Evolutionary conservation across 2,888 invertebrate species (phyloP), one percentile per base, ranked within the genome.

Genomic region (Marasmarcha lunaedactyla): DNA sequence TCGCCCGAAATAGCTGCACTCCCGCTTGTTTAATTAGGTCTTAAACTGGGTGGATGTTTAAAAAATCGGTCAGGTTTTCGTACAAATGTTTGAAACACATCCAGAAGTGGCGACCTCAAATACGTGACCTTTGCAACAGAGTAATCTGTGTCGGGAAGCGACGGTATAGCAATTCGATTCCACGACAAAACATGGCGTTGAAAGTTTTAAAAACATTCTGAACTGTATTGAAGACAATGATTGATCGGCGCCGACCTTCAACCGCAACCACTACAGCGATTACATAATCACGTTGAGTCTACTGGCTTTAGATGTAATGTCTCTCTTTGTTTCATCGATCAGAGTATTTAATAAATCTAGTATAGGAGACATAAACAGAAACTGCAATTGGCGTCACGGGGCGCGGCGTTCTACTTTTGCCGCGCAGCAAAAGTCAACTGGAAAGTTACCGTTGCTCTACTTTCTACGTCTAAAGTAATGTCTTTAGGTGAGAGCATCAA

Each of bases 381-480:
- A 20, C 7, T 20, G 20, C 20, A 79, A 55, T 77, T 77, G 78
- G 76, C 78, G 55, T n/a, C 30, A n/a, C 11, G 60, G 39, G 63
- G 81, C 30, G 30, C 11, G 60, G 39, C 64, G 81, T 59, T 81
- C 79, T 62, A 83, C 83, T 78, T 81, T 78, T 81, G 72, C 76
- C 74, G 70, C 70, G 71, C 71, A 71, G 63, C 69, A 62, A 58
- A 62, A 57, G 63, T 60, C 65, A 71, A 70, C 71, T 81, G 81
- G 83, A 83, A 83, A 83, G 83, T 83, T 81, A 77, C 78, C 63
- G 63, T 61, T 71, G 81, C 70, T 78, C 83, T 83, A 81, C 83
- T 83, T 83, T 83, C 83, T 79, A 83, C 71, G 71, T 79, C 79
- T 30, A 10, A 20, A 20, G 20, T 7, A n/a, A 7, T 20, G 20